Evolutionary conservation across 1,140 invertebrate species (phyloP), one percentile per base, ranked within the genome.

Genomic region (Dendroctonus valens): DNA sequence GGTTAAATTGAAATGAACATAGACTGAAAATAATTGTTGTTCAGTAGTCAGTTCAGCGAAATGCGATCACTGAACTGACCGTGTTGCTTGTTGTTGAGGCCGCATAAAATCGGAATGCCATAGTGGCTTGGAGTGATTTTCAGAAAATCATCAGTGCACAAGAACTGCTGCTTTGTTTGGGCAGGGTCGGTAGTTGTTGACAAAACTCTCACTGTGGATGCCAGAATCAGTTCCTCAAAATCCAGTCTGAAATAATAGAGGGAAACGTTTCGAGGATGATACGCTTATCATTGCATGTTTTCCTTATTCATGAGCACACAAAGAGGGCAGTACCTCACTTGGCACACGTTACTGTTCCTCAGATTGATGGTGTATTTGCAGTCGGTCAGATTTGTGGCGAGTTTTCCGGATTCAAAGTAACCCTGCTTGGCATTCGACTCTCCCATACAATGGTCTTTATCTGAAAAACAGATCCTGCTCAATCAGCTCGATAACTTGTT

Each of bases 321-420:
- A n/a, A n/a, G n/a, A n/a, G n/a, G n/a, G n/a, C n/a, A 26, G 26
- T 53, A 74, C 74, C 74, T 74, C n/a, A 76, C 62, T 72, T 77
- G 76, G 51, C 76, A 77, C 9, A 76, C 63, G 52, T 76, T 76
- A 6, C 59, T 62, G 60, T 70, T 76, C 37, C 59, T 49, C 12
- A 74, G 49, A 12, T 71, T 67, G 12, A 77, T 68, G 7, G 60
- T 67, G 59, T 71, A 72, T n/a, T 63, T 59, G 42, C 75, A 72
- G 26, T 54, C 52, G 4, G 59, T 59, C 6, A 59, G 26, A 11
- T 12, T 46, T 8, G 39, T 55, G 14, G 39, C 52, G 3, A 42
- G n/a, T 26, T 53, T 57, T 7, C 14, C 42, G 9, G 64, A 69
- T 8, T 68, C 58, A 50, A 77, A 77, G 53, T 76, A 74, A 7